These are phyloP conservation scores for Xyrauchen texanus DNA, from an alignment of 2,113 vertebrate species.

Conservation along the genomic window DNA sequence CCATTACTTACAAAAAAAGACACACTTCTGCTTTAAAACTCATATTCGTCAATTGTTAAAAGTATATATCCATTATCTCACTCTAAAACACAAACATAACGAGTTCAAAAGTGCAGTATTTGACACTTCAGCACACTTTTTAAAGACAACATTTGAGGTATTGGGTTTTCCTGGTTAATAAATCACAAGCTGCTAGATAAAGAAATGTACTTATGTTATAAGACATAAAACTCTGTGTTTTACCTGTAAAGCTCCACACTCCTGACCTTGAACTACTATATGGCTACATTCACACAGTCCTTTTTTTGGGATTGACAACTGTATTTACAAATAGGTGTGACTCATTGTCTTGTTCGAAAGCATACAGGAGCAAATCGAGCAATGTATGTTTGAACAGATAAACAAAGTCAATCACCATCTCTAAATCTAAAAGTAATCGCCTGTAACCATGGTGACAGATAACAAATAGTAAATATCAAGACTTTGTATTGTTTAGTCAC, in stretches of 20 bases:
- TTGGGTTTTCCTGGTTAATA: slow-evolving; percentile 44
- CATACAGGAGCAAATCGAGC: no score
- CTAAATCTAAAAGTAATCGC: no score
- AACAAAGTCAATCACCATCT: not conserved
- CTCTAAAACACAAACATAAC: slow-evolving; percentile 12
- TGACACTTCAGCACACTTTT: not conserved
- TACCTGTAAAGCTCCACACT: not conserved
- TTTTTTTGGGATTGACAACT: not conserved
- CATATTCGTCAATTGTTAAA: not conserved
- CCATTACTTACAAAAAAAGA: no score
- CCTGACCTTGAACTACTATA: not conserved
- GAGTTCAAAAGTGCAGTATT: slow-evolving; percentile 24
- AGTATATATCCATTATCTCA: not conserved
- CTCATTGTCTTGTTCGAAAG: not conserved
- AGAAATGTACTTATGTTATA: slow-evolving; percentile 18
- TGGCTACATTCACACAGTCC: not conserved
- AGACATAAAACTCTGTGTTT: slow-evolving; percentile 1
- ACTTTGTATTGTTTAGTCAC: no score
- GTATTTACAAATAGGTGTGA: not conserved
- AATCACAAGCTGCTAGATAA: slow-evolving; percentile 49
- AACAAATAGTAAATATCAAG: no score
- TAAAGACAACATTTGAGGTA: not conserved
- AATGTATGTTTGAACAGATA: not conserved
- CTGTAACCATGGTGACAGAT: no score
- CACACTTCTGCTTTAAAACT: no score